Base-by-base conservation (phyloP, 2,888 invertebrate species). In the Polymixis lichenea region DNA sequence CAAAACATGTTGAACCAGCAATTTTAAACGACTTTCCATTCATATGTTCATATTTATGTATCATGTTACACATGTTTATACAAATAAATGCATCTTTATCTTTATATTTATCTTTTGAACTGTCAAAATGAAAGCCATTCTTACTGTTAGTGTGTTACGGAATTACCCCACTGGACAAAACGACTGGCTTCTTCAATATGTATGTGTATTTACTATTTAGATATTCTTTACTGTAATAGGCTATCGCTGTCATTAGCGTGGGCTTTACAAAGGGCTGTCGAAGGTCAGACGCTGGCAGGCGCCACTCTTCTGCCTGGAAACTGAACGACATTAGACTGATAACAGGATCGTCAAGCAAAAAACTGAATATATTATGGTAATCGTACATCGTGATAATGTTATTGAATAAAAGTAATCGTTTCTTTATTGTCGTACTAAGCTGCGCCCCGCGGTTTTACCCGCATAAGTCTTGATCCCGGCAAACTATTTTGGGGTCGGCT, bases 191-290 rank as follows among this genome's bases (percentile, higher is more conserved):
- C 32, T 61, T 60, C 6, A 65, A 7, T 15, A 25, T 5, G 9
- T 61, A 53, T 67, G 0, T 58, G 1, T 75, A 62, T 46, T 8
- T 43, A 32, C 32, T 32, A 43, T 46, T 56, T 28, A 80, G 53
- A 71, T 61, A 80, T 75, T 79, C 25, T 82, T 56, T n/a, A 55
- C 32, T 25, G 11, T 75, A 78, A 74, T 83, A 83, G 66, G 58
- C 74, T 82, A 79, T 78, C 32, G 58, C 38, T 64, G n/a, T 75
- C 83, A 80, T 87, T 87, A 87, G 83, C 71, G 83, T 85, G 78
- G 83, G 83, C 6, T 73, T 85, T 83, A 77, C 67, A 62, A 81
- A 75, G 64, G 62, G 61, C 68, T 64, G 58, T 2, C 11, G 72
- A 86, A 86, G 86, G 67, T 38, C 67, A 67, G 56, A 38, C 58